Percentiles rank a stretch among this genome's conserved stretches.
Conservation (phyloP, 1,140 invertebrate species). For the Penaeus japonicus region DNA sequence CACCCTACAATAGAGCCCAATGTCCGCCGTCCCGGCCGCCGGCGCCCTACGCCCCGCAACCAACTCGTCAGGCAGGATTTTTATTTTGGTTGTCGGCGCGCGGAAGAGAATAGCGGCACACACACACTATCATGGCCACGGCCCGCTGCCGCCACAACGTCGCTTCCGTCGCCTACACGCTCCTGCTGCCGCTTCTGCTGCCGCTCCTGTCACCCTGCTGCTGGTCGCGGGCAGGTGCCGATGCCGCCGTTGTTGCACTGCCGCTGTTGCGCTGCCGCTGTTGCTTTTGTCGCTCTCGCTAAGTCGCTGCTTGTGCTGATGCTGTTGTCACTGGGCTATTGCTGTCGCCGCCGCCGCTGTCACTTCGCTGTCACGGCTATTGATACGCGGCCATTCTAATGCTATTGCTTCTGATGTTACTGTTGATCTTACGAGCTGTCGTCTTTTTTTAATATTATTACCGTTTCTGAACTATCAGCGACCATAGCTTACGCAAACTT, state of each 20-base stretch:
- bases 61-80: conserved; percentile 55
- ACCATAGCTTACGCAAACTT: not conserved
- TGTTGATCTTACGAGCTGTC: too few relatives aligned
- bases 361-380: too few relatives aligned
- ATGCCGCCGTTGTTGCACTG: too few relatives aligned
- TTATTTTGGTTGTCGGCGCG: conserved; percentile 50
- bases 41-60: conserved; percentile 17
- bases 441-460: not conserved
- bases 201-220: not conserved
- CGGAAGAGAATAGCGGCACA: conserved; percentile 47
- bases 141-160: not conserved
- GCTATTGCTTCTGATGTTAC: too few relatives aligned
- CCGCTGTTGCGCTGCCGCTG: too few relatives aligned
- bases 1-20: conserved; percentile 15
- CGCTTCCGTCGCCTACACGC: not conserved
- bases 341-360: too few relatives aligned
- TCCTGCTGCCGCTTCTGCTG: not conserved
- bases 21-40: not conserved
- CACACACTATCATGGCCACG: not conserved
- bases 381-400: too few relatives aligned
- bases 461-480: not conserved
- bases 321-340: too few relatives aligned
- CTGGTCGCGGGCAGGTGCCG: too few relatives aligned
- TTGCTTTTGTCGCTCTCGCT: too few relatives aligned
- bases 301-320: too few relatives aligned